Evolutionary conservation across 2,888 invertebrate species (phyloP).

Genomic region (Malacosoma neustria): DNA sequence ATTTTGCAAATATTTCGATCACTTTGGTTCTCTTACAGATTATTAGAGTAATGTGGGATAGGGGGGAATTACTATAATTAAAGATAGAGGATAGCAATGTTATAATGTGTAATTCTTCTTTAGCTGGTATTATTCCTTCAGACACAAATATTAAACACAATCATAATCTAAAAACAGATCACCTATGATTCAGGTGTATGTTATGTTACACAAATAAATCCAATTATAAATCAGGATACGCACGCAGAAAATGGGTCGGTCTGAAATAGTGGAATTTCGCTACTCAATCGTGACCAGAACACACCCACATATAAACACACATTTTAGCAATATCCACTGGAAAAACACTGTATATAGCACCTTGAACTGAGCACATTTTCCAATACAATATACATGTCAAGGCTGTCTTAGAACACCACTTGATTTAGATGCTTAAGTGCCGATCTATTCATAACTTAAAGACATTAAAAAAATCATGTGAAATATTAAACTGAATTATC

Average conservation of each 20-base stretch:
- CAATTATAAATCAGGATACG: constrained; percentile 9
- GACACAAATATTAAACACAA: too few species aligned
- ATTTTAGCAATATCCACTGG: constrained; percentile 41
- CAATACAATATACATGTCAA: constrained; percentile 51
- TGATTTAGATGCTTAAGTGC: not conserved
- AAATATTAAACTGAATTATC: too few species aligned
- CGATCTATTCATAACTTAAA: not conserved
- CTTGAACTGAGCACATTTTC: constrained; percentile 30
- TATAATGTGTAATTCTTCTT: too few species aligned
- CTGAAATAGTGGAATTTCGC: constrained; percentile 20
- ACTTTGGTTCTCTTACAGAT: too few species aligned
- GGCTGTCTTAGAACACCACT: constrained; percentile 17
- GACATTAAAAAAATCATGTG: too few species aligned
- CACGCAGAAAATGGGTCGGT: constrained; percentile 17
- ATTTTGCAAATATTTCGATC: too few species aligned
- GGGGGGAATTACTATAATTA: too few species aligned
- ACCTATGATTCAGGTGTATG: too few species aligned
- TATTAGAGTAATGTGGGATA: too few species aligned
- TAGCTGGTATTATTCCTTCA: too few species aligned
- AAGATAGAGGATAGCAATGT: too few species aligned
- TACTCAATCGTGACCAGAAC: constrained; percentile 33
- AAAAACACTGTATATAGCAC: constrained; percentile 25
- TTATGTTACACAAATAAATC: not conserved
- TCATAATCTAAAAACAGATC: too few species aligned
- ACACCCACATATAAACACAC: constrained; percentile 27